phyloP scores from a whole-genome alignment of 35 echinoderm and acorn worm genomes.

The Heliocidaris erythrogramma region DNA sequence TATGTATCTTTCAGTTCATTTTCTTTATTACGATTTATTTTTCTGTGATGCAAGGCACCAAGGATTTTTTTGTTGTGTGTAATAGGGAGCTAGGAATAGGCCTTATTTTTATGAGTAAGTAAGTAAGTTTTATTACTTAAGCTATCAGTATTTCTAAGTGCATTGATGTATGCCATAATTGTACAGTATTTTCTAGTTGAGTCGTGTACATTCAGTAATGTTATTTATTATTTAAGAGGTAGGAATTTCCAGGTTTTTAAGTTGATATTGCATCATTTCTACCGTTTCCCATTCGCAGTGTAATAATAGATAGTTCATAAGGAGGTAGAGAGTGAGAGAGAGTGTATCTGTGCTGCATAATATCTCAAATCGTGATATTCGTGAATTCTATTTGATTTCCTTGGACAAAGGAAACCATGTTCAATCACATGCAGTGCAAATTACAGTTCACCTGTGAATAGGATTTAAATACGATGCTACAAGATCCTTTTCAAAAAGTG shows the following conservation, averaged over 20 bases:
- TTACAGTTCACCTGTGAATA: too few species aligned
- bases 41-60: neutral
- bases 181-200: conserved; percentile 35
- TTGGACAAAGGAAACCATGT: too few species aligned
- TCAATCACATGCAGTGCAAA: too few species aligned
- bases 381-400: too few species aligned
- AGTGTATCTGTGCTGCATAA: too few species aligned
- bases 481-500: too few species aligned
- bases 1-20: neutral
- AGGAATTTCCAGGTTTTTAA: neutral
- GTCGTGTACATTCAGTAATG: conserved; percentile 20
- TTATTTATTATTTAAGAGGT: conserved; percentile 33
- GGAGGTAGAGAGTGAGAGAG: neutral
- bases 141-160: conserved; percentile 45
- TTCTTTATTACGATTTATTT: neutral
- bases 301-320: neutral
- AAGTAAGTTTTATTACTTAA: conserved; percentile 43
- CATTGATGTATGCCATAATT: conserved; percentile 34
- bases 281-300: neutral
- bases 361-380: too few species aligned
- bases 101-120: conserved; percentile 17
- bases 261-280: neutral
- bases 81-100: neutral
- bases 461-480: too few species aligned
- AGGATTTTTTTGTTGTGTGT: neutral